Conservation (phyloP, 2,888 invertebrate species). For the Psylliodes chrysocephalus region DNA sequence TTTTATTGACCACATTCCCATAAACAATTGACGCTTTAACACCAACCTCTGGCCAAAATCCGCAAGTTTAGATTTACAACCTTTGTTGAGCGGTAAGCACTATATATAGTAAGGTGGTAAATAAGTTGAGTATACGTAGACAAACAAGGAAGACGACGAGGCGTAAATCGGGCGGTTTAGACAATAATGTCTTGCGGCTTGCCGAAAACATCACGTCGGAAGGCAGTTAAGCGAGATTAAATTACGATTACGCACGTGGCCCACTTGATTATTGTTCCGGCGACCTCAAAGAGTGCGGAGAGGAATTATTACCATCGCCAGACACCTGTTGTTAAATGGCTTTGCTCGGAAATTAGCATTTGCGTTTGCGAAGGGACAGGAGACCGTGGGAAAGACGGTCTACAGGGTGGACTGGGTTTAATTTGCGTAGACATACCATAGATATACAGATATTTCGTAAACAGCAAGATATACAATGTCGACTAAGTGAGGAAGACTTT, state of each 20-base stretch:
- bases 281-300: conserved; percentile 35
- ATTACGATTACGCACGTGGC: conserved; percentile 36
- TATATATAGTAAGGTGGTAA: no score
- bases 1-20: no score
- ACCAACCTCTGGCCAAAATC: no score
- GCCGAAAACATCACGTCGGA: conserved; percentile 31
- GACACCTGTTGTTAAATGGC: conserved; percentile 41
- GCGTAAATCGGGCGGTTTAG: neutral
- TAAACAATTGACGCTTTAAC: no score
- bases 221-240: conserved; percentile 34
- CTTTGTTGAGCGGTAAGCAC: no score
- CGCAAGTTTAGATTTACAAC: no score
- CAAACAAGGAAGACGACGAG: neutral
- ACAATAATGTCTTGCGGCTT: conserved; percentile 20
- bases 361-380: neutral
- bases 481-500: no score
- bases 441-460: no score
- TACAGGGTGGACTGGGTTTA: no score
- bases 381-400: neutral
- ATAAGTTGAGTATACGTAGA: no score
- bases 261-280: conserved; percentile 34
- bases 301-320: conserved; percentile 25
- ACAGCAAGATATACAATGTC: no score
- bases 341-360: neutral
- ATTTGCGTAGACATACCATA: no score